Evolutionary conservation across 2,888 invertebrate species (phyloP), one percentile per base, ranked within the genome.

Genomic region (Bembecia ichneumoniformis): DNA sequence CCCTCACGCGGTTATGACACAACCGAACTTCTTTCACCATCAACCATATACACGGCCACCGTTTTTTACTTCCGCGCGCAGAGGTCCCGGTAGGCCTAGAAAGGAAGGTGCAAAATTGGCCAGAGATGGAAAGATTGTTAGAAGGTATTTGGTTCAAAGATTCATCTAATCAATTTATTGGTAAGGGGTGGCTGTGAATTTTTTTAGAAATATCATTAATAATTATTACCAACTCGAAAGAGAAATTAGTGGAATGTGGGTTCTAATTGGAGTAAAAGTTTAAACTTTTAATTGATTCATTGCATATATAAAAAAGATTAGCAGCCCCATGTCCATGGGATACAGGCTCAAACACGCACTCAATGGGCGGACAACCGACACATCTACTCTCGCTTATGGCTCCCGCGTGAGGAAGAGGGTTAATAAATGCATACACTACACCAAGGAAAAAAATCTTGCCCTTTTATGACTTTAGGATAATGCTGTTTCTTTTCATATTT

Each of bases 1-100:
- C 45, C 89, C 91, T 17, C 91, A 91, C 68, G 82, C 74, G 2
- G 69, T 57, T 9, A 59, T 79, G 10, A 62, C 76, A 3, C 84
- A 82, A 53, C 80, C 82, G 13, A 62, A 77, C 0, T 87, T 83
- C 61, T 87, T 86, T 56, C 84, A 84, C 53, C 84, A 84, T 51
- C 86, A 82, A 58, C 73, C 77, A 2, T 87, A 84, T 54, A 71
- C 82, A 10, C 63, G 87, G 28, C 86, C 87, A 45, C 86, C 87
- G 44, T 87, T 86, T 62, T 87, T 87, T 55, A 80, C 82, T 9
- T 79, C 89, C 50, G 90, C 91, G 49, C 89, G 92, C 57, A 89
- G 94, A 56, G 94, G 94, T 47, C 93, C 94, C 14, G 94, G 95
- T 11, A 88, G 95, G 63, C 94, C 95, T 10, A 89, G 94, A 55